Percentiles rank a stretch among this genome's conserved stretches.
Conservation (phyloP, 2,888 invertebrate genomes). For the Cerastis leucographa region DNA sequence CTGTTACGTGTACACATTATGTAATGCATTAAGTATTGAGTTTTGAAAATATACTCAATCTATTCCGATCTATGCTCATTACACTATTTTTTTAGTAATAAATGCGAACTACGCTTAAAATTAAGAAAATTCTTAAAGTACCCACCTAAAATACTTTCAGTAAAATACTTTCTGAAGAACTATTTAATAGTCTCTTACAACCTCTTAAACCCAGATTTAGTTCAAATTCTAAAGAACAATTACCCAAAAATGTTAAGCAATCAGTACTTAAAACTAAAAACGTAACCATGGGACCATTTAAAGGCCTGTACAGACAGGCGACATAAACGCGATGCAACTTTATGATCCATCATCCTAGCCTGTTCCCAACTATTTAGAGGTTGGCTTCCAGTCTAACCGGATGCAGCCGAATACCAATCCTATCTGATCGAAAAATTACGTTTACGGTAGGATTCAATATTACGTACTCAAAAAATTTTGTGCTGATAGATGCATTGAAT, state of each 20-base stretch:
- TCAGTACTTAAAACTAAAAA: slow-evolving; percentile 58
- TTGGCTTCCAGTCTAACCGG: no score
- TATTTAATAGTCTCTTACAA: slow-evolving; percentile 10
- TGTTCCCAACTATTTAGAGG: no score
- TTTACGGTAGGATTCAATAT: no score
- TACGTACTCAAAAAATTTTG: no score
- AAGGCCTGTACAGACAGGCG: not conserved
- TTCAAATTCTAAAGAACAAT: slow-evolving; percentile 42
- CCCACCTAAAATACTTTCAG: slow-evolving; percentile 1
- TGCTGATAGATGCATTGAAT: no score
- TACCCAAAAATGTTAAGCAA: slow-evolving; percentile 55
- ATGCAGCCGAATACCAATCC: no score
- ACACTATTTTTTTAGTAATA: not conserved
- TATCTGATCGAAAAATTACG: no score
- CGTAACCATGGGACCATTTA: slow-evolving; percentile 44
- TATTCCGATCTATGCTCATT: not conserved
- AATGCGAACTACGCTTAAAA: slow-evolving; percentile 5
- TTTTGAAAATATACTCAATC: not conserved
- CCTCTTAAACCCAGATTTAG: slow-evolving; percentile 34
- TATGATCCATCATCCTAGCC: no score
- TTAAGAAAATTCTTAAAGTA: not conserved
- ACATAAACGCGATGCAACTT: not conserved
- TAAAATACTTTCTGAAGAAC: slow-evolving; percentile 33
- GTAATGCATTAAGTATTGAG: no score
- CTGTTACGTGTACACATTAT: no score